These are phyloP conservation scores for Nanorana parkeri DNA, from an alignment of 2,113 vertebrate genomes.

Conservation along the genomic window DNA sequence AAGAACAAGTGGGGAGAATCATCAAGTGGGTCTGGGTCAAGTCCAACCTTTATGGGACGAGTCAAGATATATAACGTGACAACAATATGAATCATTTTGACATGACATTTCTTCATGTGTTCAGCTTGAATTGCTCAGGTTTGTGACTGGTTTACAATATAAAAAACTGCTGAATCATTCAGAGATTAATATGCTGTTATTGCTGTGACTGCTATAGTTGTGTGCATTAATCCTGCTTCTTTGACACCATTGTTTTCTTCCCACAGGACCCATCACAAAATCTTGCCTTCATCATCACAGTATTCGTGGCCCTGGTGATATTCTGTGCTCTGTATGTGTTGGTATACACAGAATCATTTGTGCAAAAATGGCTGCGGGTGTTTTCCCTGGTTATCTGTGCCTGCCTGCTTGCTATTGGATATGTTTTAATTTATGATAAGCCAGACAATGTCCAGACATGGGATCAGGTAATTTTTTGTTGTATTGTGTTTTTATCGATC, in stretches of 20 bases:
- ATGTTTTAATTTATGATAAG: slow-evolving; percentile 79
- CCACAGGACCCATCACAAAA: slow-evolving; percentile 67
- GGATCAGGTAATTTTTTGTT: slow-evolving; percentile 84
- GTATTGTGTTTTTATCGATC: background rate
- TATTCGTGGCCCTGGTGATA: slow-evolving; percentile 78
- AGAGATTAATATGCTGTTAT: too few relatives aligned
- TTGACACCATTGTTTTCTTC: slow-evolving; percentile 25
- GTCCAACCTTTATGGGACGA: too few relatives aligned
- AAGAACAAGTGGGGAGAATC: too few relatives aligned
- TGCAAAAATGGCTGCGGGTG: slow-evolving; percentile 79
- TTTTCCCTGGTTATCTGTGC: slow-evolving; percentile 83
- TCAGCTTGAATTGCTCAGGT: too few relatives aligned
- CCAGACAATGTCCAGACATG: slow-evolving; percentile 67
- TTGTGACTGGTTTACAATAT: too few relatives aligned
- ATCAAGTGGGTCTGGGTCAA: too few relatives aligned
- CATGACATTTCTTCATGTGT: too few relatives aligned
- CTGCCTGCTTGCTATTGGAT: slow-evolving; percentile 86
- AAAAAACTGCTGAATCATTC: too few relatives aligned
- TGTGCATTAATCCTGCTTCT: too few relatives aligned
- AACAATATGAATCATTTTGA: too few relatives aligned
- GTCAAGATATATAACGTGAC: too few relatives aligned
- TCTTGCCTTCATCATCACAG: slow-evolving; percentile 75
- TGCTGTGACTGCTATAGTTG: too few relatives aligned
- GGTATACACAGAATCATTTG: slow-evolving; percentile 81
- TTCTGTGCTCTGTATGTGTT: slow-evolving; percentile 83